These are phyloP conservation scores for Percopsis transmontana DNA, from an alignment of 2,113 vertebrate species.

Conservation along the genomic window DNA sequence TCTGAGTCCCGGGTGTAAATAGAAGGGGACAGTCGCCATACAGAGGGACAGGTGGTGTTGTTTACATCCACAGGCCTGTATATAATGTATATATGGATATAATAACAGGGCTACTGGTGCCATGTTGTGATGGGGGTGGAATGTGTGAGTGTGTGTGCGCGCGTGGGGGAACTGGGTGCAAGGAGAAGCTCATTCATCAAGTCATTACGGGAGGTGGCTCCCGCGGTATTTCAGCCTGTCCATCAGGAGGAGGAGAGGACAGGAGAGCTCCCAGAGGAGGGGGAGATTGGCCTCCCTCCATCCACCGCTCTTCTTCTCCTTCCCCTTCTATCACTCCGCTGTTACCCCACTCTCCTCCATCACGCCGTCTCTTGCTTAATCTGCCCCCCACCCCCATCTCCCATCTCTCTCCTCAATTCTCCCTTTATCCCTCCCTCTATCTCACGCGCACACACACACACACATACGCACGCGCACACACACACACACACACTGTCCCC, in stretches of 20 bases:
- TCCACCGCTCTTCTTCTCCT: neutral
- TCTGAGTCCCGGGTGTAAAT: too few relatives aligned
- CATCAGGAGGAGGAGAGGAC: constrained; percentile 38
- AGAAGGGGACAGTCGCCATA: too few relatives aligned
- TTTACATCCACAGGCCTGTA: too few relatives aligned
- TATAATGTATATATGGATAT: too few relatives aligned
- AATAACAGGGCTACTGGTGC: too few relatives aligned
- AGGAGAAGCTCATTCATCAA: constrained; percentile 80
- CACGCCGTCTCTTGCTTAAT: constrained; percentile 63
- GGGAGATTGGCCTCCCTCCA: neutral
- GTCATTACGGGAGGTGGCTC: constrained; percentile 77
- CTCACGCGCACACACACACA: constrained; percentile 17
- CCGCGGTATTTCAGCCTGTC: constrained; percentile 75
- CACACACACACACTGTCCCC: constrained; percentile 3
- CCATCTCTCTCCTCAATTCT: constrained; percentile 21
- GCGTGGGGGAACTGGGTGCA: constrained; percentile 4
- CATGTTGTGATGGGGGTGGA: too few relatives aligned
- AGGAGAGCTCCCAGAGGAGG: constrained; percentile 61
- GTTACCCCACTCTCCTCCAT: constrained; percentile 52
- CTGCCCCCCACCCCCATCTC: constrained; percentile 63
- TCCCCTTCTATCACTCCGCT: neutral
- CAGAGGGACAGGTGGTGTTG: too few relatives aligned
- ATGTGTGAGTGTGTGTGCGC: neutral
- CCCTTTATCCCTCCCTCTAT: neutral
- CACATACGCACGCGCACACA: neutral